phyloP scores from a whole-genome alignment of 2,113 vertebrate genomes.

The Sciurus niger region DNA sequence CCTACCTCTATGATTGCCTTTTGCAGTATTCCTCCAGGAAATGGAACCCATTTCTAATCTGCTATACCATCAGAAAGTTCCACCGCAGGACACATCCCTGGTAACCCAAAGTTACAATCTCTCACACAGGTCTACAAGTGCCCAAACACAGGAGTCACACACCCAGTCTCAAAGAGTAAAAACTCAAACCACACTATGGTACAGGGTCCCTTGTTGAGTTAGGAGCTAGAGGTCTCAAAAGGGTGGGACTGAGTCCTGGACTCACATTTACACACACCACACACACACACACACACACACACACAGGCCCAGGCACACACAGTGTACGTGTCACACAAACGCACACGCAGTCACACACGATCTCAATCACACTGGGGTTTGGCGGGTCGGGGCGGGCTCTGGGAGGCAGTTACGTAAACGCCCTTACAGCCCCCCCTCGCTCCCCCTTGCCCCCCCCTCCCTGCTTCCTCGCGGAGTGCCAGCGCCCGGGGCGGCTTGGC shows the following conservation, averaged over 20 bases:
- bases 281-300: neutral
- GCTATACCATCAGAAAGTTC: neutral
- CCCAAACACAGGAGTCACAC: constrained; percentile 25
- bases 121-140: neutral
- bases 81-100: neutral
- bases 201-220: neutral
- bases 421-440: constrained; percentile 60
- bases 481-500: constrained; percentile 86
- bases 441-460: constrained; percentile 59
- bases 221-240: neutral
- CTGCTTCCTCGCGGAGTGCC: constrained; percentile 83
- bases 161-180: neutral
- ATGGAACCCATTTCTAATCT: neutral
- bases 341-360: constrained; percentile 66
- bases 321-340: constrained; percentile 62
- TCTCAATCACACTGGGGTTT: constrained; percentile 79
- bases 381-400: constrained; percentile 78
- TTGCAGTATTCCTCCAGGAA: constrained; percentile 12
- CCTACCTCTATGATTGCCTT: neutral
- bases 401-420: constrained; percentile 85
- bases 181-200: neutral
- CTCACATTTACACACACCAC: neutral
- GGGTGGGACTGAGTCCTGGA: neutral
- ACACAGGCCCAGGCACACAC: neutral
- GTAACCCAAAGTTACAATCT: neutral